phyloP scores from a whole-genome alignment of 2,888 invertebrate species.

The Amblyjoppa fuscipennis region DNA sequence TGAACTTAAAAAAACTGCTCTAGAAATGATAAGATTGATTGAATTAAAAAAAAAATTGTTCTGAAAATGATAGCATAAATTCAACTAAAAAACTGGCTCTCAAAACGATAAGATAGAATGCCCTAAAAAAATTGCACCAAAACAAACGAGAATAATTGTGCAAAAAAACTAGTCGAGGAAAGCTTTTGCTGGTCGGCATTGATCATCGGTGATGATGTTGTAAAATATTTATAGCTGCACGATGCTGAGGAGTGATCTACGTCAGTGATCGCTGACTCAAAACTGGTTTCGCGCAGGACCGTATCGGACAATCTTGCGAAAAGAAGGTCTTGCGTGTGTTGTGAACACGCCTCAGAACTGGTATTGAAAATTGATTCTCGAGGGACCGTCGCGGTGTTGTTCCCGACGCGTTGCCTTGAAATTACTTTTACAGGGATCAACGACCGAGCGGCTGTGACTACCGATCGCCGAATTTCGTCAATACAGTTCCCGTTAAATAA shows the following conservation, averaged over 20 bases:
- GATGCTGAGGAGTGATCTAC: not conserved
- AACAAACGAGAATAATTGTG: not conserved
- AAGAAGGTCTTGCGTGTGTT: not conserved
- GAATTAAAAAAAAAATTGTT: too few relatives aligned
- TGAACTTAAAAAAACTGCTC: too few relatives aligned
- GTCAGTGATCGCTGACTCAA: not conserved
- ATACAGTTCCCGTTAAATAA: not conserved
- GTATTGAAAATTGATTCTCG: not conserved
- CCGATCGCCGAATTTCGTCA: not conserved
- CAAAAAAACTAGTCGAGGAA: not conserved
- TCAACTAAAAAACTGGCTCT: not conserved
- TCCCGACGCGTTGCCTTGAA: conserved; percentile 8
- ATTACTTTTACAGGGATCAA: not conserved
- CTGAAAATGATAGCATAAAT: too few relatives aligned
- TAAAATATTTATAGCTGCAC: not conserved
- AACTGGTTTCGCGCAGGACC: conserved; percentile 11
- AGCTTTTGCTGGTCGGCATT: not conserved
- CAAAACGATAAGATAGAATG: not conserved
- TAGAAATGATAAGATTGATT: too few relatives aligned
- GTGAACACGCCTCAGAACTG: not conserved
- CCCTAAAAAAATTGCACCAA: not conserved
- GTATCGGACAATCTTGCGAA: not conserved
- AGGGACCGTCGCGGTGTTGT: not conserved
- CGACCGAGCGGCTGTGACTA: not conserved
- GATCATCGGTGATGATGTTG: not conserved